Evolutionary conservation across 2,888 invertebrate genomes (phyloP), one percentile per base, ranked within the genome.

Genomic region (Chelonus formosanus): DNA sequence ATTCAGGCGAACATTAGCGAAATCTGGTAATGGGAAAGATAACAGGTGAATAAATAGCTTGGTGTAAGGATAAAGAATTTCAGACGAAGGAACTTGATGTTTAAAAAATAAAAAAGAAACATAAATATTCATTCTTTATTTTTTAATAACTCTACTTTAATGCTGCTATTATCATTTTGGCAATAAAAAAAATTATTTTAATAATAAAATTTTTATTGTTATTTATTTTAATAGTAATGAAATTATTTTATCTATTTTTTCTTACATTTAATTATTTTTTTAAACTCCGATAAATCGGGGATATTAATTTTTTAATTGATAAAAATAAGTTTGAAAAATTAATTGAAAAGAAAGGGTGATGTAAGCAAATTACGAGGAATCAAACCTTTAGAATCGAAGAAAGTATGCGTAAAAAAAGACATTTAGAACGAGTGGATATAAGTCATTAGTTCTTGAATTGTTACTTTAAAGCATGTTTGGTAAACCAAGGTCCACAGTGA

Each of bases 11-110:
- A 74, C 73, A 74, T 78, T 76, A 78, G 78, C 78, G 75, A 80
- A 80, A 79, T 78, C 80, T 76, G 71, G 76, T 80, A 79, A 80
- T 79, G 78, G 77, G 71, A 67, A 69, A 78, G 79, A 80, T 80
- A 80, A 73, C 71, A 73, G 67, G 72, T 71, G 73, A 74, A 77
- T 73, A 74, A 77, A 73, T 72, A 67, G 69, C 70, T 61, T 63
- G 69, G 68, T 68, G 69, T 63, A 68, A 67, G 56, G 61, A 10
- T 45, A 57, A 63, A 50, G 70, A 52, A 60, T 20, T 53, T 31
- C 53, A 7, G 31, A 50, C 20, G 50, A 6, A 6, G 20, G 20
- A 31, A 52, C 31, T 10, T 8, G 31, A 32, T 45, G 68, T 60
- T 63, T 50, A 63, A 65, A 63, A 47, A 10, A 56, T 58, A 57